Evolutionary conservation across 2,888 invertebrate species (phyloP), one percentile per base, ranked within the genome.

Genomic region (Epirrhoe alternata): DNA sequence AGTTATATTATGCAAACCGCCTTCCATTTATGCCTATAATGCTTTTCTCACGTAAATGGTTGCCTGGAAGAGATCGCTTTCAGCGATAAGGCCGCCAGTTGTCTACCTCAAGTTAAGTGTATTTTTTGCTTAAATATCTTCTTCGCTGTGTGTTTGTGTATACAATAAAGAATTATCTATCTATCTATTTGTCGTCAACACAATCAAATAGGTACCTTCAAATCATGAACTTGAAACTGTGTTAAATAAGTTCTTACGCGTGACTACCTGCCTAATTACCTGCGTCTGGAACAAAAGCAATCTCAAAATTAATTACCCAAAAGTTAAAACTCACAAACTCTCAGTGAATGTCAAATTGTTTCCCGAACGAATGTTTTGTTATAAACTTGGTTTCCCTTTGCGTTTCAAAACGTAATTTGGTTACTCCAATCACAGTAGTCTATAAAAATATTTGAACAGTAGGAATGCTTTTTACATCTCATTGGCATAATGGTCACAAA

Each of bases 271-370:
- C 30, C 5, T 10, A 52, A 54, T 53, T 58, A 63, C 52, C 63
- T 42, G 53, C 47, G 35, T 53, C 60, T 45, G 14, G 14, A 50
- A 49, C 58, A 58, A 45, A 61, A 42, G 50, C 64, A 69, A 70
- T 63, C 56, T 61, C 53, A 54, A 66, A 71, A 71, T 74, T 71
- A 74, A 74, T 74, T 68, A 72, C 51, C 60, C 61, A 60, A 72
- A 70, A 54, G 68, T 63, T 54, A 67, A 70, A 64, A 70, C 58
- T 65, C 57, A 3, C 12, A 35, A 70, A 73, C 71, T 72, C 62
- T 51, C 64, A 64, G 61, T 60, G 63, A 64, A 67, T 70, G 69
- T 70, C 71, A 73, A 71, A 72, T 72, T 74, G 73, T 71, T 73
- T 69, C 63, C 67, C 64, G 47, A 70, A 70, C 71, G 68, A 74